phyloP scores from a whole-genome alignment of 2,888 invertebrate species.

The Rhodophaea formosa region DNA sequence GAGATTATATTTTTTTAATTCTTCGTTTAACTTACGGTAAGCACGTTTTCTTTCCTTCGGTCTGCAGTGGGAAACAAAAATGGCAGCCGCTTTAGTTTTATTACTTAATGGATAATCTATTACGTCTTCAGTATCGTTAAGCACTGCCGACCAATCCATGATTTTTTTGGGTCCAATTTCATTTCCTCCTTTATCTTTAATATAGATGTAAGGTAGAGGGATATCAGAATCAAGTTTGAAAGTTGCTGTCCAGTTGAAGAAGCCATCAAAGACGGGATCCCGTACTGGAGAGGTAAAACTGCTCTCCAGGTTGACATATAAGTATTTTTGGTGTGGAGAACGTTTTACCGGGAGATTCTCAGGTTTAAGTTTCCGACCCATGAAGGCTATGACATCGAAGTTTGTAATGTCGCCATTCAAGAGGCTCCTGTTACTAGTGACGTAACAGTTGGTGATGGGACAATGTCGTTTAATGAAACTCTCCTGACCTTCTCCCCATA shows the following conservation, averaged over 20 bases:
- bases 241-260: conserved; percentile 57
- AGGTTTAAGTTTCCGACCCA: conserved; percentile 49
- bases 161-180: conserved; percentile 29
- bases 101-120: conserved; percentile 30
- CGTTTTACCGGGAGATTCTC: conserved; percentile 45
- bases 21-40: conserved; percentile 45
- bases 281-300: conserved; percentile 62
- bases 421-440: conserved; percentile 48
- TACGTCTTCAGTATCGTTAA: background rate
- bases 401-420: conserved; percentile 47
- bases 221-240: background rate
- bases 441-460: conserved; percentile 56
- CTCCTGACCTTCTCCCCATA: conserved; percentile 45
- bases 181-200: conserved; percentile 46
- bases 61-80: conserved; percentile 67
- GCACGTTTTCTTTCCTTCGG: conserved; percentile 48
- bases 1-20: conserved; percentile 39
- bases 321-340: conserved; percentile 57
- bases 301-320: conserved; percentile 67
- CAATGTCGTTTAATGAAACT: conserved; percentile 62
- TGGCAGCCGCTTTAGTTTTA: conserved; percentile 55
- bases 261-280: conserved; percentile 46
- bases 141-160: background rate
- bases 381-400: conserved; percentile 64
- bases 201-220: conserved; percentile 54